Evolutionary conservation across 2,888 invertebrate genomes (phyloP).

Genomic region (Apamea anceps): DNA sequence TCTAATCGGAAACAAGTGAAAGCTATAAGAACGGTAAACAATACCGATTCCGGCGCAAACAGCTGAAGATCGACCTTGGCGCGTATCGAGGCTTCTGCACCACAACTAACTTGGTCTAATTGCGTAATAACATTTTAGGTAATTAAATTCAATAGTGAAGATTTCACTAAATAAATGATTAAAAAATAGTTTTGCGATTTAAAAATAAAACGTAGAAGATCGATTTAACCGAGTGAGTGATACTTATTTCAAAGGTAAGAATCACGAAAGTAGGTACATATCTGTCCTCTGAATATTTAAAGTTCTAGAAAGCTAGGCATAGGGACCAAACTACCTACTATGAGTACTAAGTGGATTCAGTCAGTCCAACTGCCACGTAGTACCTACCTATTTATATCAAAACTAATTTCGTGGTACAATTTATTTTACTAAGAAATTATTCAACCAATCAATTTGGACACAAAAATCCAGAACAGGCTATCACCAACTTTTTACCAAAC

Average conservation of each 20-base stretch:
- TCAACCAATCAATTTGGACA: not conserved
- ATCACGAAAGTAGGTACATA: not conserved
- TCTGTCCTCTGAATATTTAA: slow-evolving; percentile 14
- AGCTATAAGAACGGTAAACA: slow-evolving; percentile 40
- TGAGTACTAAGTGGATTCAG: not conserved
- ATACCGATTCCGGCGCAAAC: slow-evolving; percentile 26
- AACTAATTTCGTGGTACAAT: not conserved
- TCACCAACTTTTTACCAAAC: not conserved
- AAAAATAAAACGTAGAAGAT: not conserved
- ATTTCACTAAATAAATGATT: slow-evolving; percentile 3
- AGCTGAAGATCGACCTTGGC: slow-evolving; percentile 43
- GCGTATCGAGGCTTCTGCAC: slow-evolving; percentile 33
- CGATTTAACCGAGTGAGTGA: not conserved
- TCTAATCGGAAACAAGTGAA: slow-evolving; percentile 53
- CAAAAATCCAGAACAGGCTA: not conserved
- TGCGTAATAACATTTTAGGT: slow-evolving; percentile 19
- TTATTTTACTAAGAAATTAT: not conserved
- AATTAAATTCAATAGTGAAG: not conserved
- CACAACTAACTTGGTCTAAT: slow-evolving; percentile 34
- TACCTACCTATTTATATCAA: not conserved
- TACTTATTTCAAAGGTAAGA: slow-evolving; percentile 1
- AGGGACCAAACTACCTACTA: not conserved
- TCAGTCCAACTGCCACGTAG: not conserved
- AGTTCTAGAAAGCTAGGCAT: slow-evolving; percentile 4
- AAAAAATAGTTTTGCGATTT: slow-evolving; percentile 4